Percentiles rank a stretch among this genome's conserved stretches.
Evolutionary conservation across 2,797 vertebrate genomes (phyloP).

Genomic region (Anguilla pacifica): DNA sequence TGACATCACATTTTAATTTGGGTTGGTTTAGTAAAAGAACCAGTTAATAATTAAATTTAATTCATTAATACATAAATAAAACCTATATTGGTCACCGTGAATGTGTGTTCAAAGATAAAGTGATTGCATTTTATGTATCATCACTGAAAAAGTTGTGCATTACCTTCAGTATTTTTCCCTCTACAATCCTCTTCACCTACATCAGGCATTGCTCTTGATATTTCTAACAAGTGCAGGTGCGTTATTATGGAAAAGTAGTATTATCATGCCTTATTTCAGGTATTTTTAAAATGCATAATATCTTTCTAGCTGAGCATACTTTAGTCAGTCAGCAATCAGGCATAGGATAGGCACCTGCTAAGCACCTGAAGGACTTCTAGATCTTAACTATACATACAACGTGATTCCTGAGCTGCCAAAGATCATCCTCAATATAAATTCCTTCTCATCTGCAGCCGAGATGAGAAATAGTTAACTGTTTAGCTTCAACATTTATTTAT

Average conservation of each 20-base stretch:
- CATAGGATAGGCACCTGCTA: conserved; percentile 60
- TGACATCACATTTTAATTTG: too few species aligned
- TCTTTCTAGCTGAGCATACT: conserved; percentile 16
- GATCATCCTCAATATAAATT: conserved; percentile 52
- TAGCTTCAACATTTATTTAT: not conserved
- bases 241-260: not conserved
- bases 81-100: not conserved
- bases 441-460: conserved; percentile 40
- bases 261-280: not conserved
- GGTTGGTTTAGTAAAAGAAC: not conserved
- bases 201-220: not conserved
- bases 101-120: not conserved
- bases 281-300: not conserved
- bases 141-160: not conserved
- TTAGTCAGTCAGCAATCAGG: conserved; percentile 55
- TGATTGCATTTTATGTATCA: conserved; percentile 21
- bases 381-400: conserved; percentile 61
- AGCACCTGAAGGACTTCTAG: conserved; percentile 45
- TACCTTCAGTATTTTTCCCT: not conserved
- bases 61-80: not conserved
- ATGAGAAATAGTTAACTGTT: not conserved
- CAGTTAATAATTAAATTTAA: not conserved
- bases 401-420: conserved; percentile 59
- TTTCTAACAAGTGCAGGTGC: not conserved
- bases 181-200: not conserved